Evolutionary conservation across 2,888 invertebrate species (phyloP), one percentile per base, ranked within the genome.

Genomic region (Leptinotarsa juncta): DNA sequence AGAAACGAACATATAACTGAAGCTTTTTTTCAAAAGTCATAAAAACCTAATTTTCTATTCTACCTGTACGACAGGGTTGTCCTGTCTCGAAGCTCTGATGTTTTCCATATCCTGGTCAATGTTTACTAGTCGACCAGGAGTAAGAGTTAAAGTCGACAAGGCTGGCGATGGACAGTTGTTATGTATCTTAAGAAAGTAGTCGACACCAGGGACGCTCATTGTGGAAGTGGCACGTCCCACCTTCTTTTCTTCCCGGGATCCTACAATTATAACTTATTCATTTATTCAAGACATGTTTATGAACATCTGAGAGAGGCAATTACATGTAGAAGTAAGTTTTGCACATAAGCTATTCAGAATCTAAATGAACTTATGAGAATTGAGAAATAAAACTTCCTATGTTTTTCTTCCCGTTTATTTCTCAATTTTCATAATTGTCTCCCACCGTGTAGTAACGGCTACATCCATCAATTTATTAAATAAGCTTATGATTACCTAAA

Each of bases 41-140:
- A 12, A 42, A 10, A 42, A 42, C 42, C 42, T 42, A 3, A 10
- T 32, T 42, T 26, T 51, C 14, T 51, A 4, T 23, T 67, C 53
- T 86, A 94, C 94, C 91, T 94, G 94, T 77, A 95, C 89, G 85
- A 94, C 95, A 2, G 95, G 95, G 88, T 96, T 95, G 87, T 96
- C 95, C 87, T 95, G 95, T 76, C 95, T 90, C 12, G 95, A 95
- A 65, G 94, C 90, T 83, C 95, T 90, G 62, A 95, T 89, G 32
- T 94, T 94, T 86, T 95, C 94, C 94, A 95, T 95, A 85, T 95
- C 95, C 88, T 94, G 94, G 83, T 94, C 94, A 83, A 94, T 94
- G 87, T 94, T 94, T 81, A 94, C 90, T 77, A 93, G 93, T 79
- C 94, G 89, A 23, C 94, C 94, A 68, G 94, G 94, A 80, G 94